These are phyloP conservation scores for Drosophila paranaensis DNA, from an alignment of 2,888 invertebrate genomes.

Conservation along the genomic window DNA sequence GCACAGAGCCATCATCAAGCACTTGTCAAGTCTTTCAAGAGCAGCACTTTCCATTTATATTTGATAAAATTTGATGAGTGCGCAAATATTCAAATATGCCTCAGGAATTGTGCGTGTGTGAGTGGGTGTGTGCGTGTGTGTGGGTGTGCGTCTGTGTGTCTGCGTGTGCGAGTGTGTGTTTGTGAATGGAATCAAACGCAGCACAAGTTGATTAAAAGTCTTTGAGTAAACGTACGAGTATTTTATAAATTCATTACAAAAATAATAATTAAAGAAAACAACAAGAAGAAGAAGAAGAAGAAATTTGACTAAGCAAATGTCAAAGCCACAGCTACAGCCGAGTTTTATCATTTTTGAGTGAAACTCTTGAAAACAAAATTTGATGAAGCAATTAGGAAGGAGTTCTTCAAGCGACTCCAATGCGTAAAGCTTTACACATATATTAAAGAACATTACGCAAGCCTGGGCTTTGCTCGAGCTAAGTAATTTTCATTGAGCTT, in stretches of 20 bases:
- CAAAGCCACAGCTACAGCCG: slow-evolving; percentile 4
- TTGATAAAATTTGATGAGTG: slow-evolving; percentile 40
- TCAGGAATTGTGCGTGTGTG: slow-evolving; percentile 28
- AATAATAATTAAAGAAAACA: slow-evolving; percentile 24
- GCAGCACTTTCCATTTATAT: slow-evolving; percentile 32
- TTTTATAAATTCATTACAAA: slow-evolving; percentile 32
- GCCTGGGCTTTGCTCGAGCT: not conserved
- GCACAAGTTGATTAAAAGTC: slow-evolving; percentile 46
- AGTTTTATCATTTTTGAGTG: not conserved
- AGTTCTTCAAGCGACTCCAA: slow-evolving; percentile 5
- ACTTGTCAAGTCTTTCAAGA: slow-evolving; percentile 28
- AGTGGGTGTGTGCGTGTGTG: not conserved
- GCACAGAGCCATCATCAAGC: slow-evolving; percentile 5
- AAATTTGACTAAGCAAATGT: slow-evolving; percentile 22
- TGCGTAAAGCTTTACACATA: not conserved
- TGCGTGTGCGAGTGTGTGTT: slow-evolving; percentile 5
- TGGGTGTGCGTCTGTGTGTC: slow-evolving; percentile 8
- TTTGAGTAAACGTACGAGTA: slow-evolving; percentile 36
- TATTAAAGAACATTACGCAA: not conserved
- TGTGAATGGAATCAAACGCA: slow-evolving; percentile 29
- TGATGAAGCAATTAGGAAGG: slow-evolving; percentile 20
- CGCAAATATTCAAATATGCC: slow-evolving; percentile 46
- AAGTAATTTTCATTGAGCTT: not conserved
- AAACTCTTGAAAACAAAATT: slow-evolving; percentile 3
- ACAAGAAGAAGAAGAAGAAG: not conserved